These are phyloP conservation scores for Conus ventricosus DNA, from an alignment of 1,140 invertebrate species.

Conservation along the genomic window DNA sequence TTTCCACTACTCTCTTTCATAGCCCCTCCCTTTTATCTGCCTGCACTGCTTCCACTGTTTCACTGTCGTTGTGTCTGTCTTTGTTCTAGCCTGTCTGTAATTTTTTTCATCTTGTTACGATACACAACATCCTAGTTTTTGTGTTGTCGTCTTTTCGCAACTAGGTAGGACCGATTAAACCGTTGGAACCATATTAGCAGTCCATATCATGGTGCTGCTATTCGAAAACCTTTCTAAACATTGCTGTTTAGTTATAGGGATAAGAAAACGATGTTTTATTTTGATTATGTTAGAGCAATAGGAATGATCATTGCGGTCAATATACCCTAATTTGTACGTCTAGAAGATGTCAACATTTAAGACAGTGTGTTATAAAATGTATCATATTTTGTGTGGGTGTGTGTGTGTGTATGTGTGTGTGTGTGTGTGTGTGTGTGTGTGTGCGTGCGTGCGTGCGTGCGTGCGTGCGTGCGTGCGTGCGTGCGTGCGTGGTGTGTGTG, in stretches of 20 bases:
- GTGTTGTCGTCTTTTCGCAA: too few species aligned
- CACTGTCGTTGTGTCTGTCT: neutral
- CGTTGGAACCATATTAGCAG: too few species aligned
- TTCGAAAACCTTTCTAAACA: neutral
- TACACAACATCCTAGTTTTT: too few species aligned
- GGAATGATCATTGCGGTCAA: too few species aligned
- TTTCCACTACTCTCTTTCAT: too few species aligned
- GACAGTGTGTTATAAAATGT: neutral
- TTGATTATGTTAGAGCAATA: neutral
- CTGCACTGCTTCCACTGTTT: neutral
- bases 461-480: neutral
- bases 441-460: neutral
- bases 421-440: too few species aligned
- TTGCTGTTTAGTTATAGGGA: neutral
- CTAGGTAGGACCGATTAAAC: too few species aligned
- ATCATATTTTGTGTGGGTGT: neutral
- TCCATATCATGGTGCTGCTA: too few species aligned
- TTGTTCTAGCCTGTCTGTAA: neutral
- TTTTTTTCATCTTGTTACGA: too few species aligned
- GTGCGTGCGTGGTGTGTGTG: neutral
- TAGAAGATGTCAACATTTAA: too few species aligned
- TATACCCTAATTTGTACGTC: too few species aligned
- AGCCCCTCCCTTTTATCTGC: too few species aligned
- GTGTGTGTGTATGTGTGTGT: conserved; percentile 10
- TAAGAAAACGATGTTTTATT: neutral